Evolutionary conservation across 2,888 invertebrate species (phyloP), one percentile per base, ranked within the genome.

Genomic region (Erebia palarica): DNA sequence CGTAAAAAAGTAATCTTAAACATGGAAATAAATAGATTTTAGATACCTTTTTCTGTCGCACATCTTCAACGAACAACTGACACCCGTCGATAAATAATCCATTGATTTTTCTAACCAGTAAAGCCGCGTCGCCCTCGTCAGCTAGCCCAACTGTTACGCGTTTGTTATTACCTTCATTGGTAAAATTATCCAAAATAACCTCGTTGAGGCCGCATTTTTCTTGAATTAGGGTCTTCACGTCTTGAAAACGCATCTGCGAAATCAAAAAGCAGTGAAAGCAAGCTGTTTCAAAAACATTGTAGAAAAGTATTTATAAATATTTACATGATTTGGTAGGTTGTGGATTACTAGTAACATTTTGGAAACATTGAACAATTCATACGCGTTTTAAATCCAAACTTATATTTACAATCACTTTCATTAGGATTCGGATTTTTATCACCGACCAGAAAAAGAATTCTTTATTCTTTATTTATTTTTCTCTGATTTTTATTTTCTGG

Each of bases 131-230:
- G 9, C 68, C 78, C 11, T 82, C 81, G 44, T 81, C 81, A 3
- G 78, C 78, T n/a, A 84, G 73, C 0, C 84, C 84, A 0, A 84
- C 78, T 0, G 84, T 84, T 10, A 84, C 80, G 16, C 77, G 79
- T 68, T 78, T 81, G 4, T 68, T 70, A 0, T 53, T 53, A 0
- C 79, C 78, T 2, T 83, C 82, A 13, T 58, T 49, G n/a, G 75
- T 36, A 7, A 84, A 74, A 42, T 83, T 82, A 61, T 83, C 84
- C 51, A 84, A 66, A 58, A 84, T 83, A 5, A 80, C 65, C 16
- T 82, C 78, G 3, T 71, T 68, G 7, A 83, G 64, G 0, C 80
- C 81, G 60, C 84, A 83, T 78, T 78, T 75, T 0, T 79, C 78
- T 16, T 71, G 69, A n/a, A 83, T 75, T n/a, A 83, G 73, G 0